Base-by-base conservation (phyloP, 2,113 vertebrate species). In the Chaenogobius annularis region DNA sequence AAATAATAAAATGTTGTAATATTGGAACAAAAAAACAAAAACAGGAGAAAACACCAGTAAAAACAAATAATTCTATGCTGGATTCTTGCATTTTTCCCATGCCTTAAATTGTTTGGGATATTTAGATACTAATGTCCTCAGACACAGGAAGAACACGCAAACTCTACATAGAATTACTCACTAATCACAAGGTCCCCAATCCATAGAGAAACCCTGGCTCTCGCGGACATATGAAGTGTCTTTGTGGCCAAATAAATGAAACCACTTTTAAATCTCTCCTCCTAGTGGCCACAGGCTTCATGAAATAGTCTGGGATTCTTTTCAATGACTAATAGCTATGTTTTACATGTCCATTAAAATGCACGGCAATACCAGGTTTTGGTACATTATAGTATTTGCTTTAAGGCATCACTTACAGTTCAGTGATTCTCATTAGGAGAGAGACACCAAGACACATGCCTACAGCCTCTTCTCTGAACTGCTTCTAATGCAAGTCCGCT, bases 211-310 rank as follows among this genome's bases (percentile, higher is more conserved):
- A 78, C 20, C 66, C 22, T 5, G 58, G 59, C 68, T 86, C 88
- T 83, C 81, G 73, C 85, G 69, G n/a, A 83, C 4, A 70, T 81
- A 64, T 89, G 72, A 74, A 89, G 81, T 78, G 71, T 61, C 71
- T 75, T 65, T 37, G 55, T 68, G 80, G 70, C 8, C 56, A 31
- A 15, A 15, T 12, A 31, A 35, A 35, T 26, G 12, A 59, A 14
- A 31, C 56, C 23, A 5, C 61, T 63, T 35, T 63, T 43, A 40
- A 63, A 63, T 37, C 17, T 43, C 61, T 43, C 61, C 31, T 17
- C 61, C 35, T 35, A 12, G 61, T 63, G 19, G 19, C 35, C 17
- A 10, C 61, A 63, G 31, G 61, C 19, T 40, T 63, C 35, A 63
- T 43, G 61, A 17, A 58, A 13, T 13, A 61, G 58, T n/a, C 17